Percentiles rank a stretch among this genome's conserved stretches.
These are phyloP conservation scores for Zaprionus obscuricornis DNA, from an alignment of 2,888 invertebrate genomes.

Conservation along the genomic window DNA sequence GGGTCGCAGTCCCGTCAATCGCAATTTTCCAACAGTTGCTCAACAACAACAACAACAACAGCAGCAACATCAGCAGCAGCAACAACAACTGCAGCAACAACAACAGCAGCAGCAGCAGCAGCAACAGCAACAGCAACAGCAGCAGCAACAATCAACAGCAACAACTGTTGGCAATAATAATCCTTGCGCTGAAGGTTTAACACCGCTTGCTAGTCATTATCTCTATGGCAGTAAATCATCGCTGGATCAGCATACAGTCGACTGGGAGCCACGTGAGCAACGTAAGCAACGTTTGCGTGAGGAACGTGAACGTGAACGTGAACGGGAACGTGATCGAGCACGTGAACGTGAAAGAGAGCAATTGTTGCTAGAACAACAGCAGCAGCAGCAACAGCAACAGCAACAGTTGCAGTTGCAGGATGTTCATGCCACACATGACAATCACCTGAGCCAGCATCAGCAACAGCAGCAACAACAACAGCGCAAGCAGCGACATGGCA, in stretches of 20 bases:
- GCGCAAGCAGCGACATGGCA: conserved; percentile 45
- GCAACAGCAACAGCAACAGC: conserved; percentile 18
- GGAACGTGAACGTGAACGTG: conserved; percentile 61
- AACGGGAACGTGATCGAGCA: conserved; percentile 35
- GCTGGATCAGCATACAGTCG: conserved; percentile 64
- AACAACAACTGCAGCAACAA: conserved; percentile 19
- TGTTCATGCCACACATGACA: conserved; percentile 18
- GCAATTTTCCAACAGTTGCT: conserved; percentile 32
- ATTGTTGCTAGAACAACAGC: conserved; percentile 46
- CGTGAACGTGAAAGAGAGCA: conserved; percentile 39
- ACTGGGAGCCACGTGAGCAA: conserved; percentile 74
- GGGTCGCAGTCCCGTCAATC: conserved; percentile 79
- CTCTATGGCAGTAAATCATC: conserved; percentile 77
- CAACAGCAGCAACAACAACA: conserved; percentile 42
- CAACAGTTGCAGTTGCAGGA: conserved; percentile 21
- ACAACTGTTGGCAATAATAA: conserved; percentile 24
- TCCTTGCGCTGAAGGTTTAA: conserved; percentile 72
- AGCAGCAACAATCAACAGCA: conserved; percentile 20
- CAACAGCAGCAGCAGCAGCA: conserved; percentile 31
- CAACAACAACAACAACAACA: conserved; percentile 34
- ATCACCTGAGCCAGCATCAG: conserved; percentile 36
- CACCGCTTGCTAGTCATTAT: conserved; percentile 75
- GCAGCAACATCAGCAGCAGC: conserved; percentile 27
- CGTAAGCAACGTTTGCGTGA: conserved; percentile 63
- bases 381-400: conserved; percentile 38